Base-by-base conservation (phyloP, 2,888 invertebrate species). In the Thumatha senex region DNA sequence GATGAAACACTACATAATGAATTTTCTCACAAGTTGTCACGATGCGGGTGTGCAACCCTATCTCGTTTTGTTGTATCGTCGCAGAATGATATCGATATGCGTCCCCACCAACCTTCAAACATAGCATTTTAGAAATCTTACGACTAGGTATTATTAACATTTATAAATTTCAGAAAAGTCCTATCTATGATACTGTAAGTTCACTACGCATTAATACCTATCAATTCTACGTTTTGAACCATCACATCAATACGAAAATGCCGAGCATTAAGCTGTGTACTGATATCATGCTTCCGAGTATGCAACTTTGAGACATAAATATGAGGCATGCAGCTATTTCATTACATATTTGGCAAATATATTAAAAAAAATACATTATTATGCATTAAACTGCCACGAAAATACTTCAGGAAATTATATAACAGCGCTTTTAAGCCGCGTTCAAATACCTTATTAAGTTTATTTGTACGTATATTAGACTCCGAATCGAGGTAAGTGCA, bases 111-210 rank as follows among this genome's bases (percentile, higher is more conserved):
- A 51, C 62, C 56, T 59, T 62, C 59, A 62, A 71, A 66, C 69
- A 72, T 68, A 59, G 64, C 66, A 69, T 69, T 74, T 69, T 70
- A 72, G 75, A 77, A 78, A 78, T 69, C 72, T 76, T 80, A 82
- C 79, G 77, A 86, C 84, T 82, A 85, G 76, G 73, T 80, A 70
- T 79, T 80, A 31, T 31, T 81, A 89, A 89, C 89, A 78, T 89
- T 89, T 84, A 89, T 89, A 89, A 88, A 89, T 89, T 90, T 90
- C 86, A 84, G 89, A 89, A 87, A 85, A 84, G 76, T 73, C 86
- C 89, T 89, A 90, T 86, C 86, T 89, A 87, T 81, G 72, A 75
- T 67, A 63, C 79, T 82, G 80, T 72, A 72, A 70, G 76, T 76
- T 72, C 59, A 66, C 84, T 84, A 86, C 78, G 64, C 64, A 67